Evolutionary conservation across 2,113 vertebrate genomes (phyloP), one percentile per base, ranked within the genome.

Genomic region (Solenodon paradoxus): DNA sequence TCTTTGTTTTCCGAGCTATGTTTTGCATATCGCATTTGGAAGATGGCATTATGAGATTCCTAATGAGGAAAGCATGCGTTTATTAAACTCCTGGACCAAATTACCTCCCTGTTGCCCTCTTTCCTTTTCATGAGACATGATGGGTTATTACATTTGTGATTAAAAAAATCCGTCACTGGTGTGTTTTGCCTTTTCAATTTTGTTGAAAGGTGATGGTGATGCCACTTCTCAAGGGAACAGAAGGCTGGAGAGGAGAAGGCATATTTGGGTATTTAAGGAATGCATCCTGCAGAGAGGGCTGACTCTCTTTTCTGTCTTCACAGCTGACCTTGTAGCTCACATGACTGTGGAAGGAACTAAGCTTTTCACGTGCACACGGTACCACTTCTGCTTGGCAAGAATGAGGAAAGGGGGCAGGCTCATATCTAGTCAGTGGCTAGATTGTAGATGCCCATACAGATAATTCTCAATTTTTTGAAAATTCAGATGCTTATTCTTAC

Each of bases 101-200:
- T 88, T 88, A 85, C 94, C 90, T 96, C 95, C 92, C 92, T 49
- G 84, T 90, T 96, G 96, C 85, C 96, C 94, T 97, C 88, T 92
- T 95, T 91, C 80, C 82, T 95, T 93, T 95, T 92, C 96, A 92
- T 79, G 85, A 95, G 90, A 90, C 94, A 72, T 93, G 94, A 95
- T 94, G 93, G 90, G 92, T 97, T 97, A 97, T 97, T 97, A 96
- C 88, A 95, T 87, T 90, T 90, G 42, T 97, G 97, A 97, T 97
- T 97, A 97, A 96, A 97, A 96, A 96, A 85, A 97, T 97, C 85
- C 0, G 28, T 97, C 97, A 92, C 91, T 3, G 20, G 51, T 92
- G 45, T 86, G 88, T 86, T 95, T 96, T 87, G 86, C 93, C 93
- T 72, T 59, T 94, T 95, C 95, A 83, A 1, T 96, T 95, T 90